phyloP scores from a whole-genome alignment of 2,797 vertebrate species.

The Hydrolagus colliei region DNA sequence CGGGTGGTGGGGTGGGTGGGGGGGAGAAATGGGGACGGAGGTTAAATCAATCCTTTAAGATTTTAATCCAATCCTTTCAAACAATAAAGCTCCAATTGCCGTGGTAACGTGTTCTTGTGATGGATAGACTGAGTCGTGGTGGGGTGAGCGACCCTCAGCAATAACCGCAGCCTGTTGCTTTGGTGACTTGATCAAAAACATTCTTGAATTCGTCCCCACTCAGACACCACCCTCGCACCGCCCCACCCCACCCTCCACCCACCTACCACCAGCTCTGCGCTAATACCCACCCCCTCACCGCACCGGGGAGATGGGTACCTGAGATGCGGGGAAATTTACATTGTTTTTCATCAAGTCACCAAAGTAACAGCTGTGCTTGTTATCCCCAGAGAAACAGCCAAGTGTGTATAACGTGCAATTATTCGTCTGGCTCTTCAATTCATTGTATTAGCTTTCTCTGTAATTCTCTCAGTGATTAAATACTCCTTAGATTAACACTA shows the following conservation, averaged over 20 bases:
- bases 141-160: not conserved
- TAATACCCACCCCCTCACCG: not conserved
- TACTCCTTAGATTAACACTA: too few relatives aligned
- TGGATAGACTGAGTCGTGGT: too few relatives aligned
- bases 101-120: not conserved
- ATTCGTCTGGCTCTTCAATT: too few relatives aligned
- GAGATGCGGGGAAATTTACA: not conserved
- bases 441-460: too few relatives aligned
- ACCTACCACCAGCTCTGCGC: too few relatives aligned
- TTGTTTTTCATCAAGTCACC: not conserved
- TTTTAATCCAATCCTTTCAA: slow-evolving; percentile 28
- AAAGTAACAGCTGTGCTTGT: slow-evolving; percentile 4
- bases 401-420: too few relatives aligned
- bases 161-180: slow-evolving; percentile 12
- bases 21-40: too few relatives aligned
- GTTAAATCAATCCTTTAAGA: not conserved
- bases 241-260: too few relatives aligned
- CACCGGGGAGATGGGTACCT: not conserved
- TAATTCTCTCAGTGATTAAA: too few relatives aligned
- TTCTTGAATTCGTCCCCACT: too few relatives aligned
- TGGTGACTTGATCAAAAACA: not conserved
- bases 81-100: slow-evolving; percentile 20
- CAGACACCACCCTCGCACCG: too few relatives aligned
- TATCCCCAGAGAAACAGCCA: not conserved
- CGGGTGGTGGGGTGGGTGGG: not conserved